Evolutionary conservation across 37 sponge, comb jelly and placozoan genomes (phyloP), one percentile per base, ranked within the genome.

Genomic region (Tethya wilhelma): DNA sequence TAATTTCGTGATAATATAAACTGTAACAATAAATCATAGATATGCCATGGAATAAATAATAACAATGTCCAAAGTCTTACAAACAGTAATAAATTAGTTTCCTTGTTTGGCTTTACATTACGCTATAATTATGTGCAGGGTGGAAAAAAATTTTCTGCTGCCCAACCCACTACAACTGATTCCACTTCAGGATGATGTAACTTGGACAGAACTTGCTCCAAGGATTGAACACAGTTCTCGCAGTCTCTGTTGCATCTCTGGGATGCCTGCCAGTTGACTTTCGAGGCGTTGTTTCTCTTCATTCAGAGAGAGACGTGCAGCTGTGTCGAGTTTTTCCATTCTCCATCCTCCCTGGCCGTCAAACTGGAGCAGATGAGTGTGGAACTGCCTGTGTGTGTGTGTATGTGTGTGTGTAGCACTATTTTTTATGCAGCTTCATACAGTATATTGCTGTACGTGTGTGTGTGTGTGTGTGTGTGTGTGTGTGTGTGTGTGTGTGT

Each of bases 291-390:
- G 87, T 75, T 96, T 96, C 63, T 96, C 96, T 53, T 96, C 96
- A 33, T 86, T 86, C 57, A 93, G 71, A 7, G 88, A 53, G n/a
- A 96, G 88, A 44, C 96, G 78, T 25, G 91, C 60, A 28, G 88
- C 71, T 64, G 92, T 84, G 6, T 69, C 43, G 63, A 96, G 83
- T 78, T 83, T 66, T 73, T 96, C 96, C 68, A 96, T 36, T n/a
- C 78, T 76, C 96, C 96, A 96, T 28, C 81, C 84, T 1, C 94
- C 94, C 57, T 90, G 80, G 2, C 96, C 96, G 41, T 96, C 93
- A 85, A 96, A 96, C 93, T 96, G 96, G 7, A 96, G 88, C 42
- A 96, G 62, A 60, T 96, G 93, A 1, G 88, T 93, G 85, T 96
- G 96, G 71, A 87, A 90, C 25, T 78, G 70, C 96, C 96, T 96